phyloP scores from a whole-genome alignment of 2,797 vertebrate genomes.

The Trichosurus vulpecula region DNA sequence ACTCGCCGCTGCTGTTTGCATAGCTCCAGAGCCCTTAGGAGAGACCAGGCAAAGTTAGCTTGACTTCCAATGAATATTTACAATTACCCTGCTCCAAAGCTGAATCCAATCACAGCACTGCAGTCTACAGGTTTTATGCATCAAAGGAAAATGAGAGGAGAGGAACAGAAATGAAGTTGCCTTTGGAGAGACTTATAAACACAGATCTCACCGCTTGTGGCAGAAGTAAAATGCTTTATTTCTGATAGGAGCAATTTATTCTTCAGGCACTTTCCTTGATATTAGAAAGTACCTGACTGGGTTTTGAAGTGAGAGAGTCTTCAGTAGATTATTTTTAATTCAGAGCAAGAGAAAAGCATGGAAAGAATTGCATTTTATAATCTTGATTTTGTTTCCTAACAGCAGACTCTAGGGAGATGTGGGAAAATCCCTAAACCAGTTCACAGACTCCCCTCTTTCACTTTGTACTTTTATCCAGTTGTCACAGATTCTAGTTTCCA shows the following conservation, averaged over 20 bases:
- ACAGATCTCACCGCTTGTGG: constrained; percentile 81
- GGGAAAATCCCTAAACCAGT: constrained; percentile 57
- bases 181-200: constrained; percentile 84
- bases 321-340: constrained; percentile 80
- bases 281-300: constrained; percentile 78
- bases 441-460: constrained; percentile 31
- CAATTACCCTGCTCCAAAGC: constrained; percentile 82
- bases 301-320: constrained; percentile 81
- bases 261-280: constrained; percentile 82
- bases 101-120: constrained; percentile 82
- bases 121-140: constrained; percentile 82
- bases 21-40: constrained; percentile 82
- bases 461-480: constrained; percentile 45
- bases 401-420: constrained; percentile 60
- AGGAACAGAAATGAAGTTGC: constrained; percentile 82
- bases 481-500: constrained; percentile 18
- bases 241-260: constrained; percentile 86
- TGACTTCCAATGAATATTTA: constrained; percentile 87
- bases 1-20: constrained; percentile 81
- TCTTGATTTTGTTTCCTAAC: constrained; percentile 75
- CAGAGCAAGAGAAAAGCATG: constrained; percentile 72
- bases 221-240: constrained; percentile 85
- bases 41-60: constrained; percentile 80
- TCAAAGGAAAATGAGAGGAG: constrained; percentile 84
- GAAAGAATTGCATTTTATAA: constrained; percentile 64